Evolutionary conservation across 2,888 invertebrate genomes (phyloP), one percentile per base, ranked within the genome.

Genomic region (Eremobia ochroleuca): DNA sequence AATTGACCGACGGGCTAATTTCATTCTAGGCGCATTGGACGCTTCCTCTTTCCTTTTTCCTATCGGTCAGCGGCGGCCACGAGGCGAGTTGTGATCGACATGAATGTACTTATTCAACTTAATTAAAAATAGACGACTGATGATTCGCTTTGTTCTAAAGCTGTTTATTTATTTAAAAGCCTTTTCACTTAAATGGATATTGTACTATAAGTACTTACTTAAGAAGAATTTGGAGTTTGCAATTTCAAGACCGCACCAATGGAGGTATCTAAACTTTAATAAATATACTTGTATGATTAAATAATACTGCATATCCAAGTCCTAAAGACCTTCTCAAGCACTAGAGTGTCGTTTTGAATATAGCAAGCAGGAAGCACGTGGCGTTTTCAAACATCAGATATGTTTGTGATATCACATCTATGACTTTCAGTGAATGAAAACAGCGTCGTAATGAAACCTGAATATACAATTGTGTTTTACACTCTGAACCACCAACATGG

Each of bases 31-130:
- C 96, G 95, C 96, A 96, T 96, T 93, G 93, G 92, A 87, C 91
- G 95, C 95, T 97, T 97, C 96, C 96, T 97, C 96, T 96, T 97
- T 96, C 96, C 96, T 96, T 94, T 96, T 97, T 96, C 96, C 96
- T 96, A 97, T 96, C 96, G 96, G 96, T 96, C 96, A 96, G 93
- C 93, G 92, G 91, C 93, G 92, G 90, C 92, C 93, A 93, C 94
- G 92, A 92, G 94, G 91, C 93, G 89, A 88, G 87, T 87, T 86
- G 90, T 90, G 90, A 88, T 90, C 88, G 89, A 91, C 89, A 90
- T 90, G 68, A 90, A 86, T 90, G 87, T 88, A 82, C 77, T 85
- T 87, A 88, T 85, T 89, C 73, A 85, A 83, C 76, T 81, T 80
- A 77, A 83, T 82, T 83, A 80, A 72, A 79, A 75, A 69, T 76